A percentile compares a stretch with the other conserved stretches of the same genome.
Evolutionary conservation across 2,113 vertebrate species (phyloP).

Genomic region (Archilochus colubris): DNA sequence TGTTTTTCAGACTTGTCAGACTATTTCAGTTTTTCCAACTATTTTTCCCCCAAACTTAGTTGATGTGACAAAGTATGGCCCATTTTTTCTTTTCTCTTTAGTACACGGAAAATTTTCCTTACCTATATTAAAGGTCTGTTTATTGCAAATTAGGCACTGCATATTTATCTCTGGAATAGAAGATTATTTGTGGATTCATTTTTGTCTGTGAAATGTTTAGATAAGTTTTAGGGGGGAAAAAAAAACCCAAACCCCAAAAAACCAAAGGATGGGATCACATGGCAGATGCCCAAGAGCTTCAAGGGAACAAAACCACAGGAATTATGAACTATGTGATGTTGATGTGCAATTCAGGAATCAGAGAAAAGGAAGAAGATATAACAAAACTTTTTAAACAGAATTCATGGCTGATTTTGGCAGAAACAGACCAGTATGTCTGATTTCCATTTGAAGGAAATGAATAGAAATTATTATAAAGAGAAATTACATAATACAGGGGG

Average conservation of each 20-base stretch:
- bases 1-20: constrained; percentile 2
- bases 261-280: neutral
- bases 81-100: neutral
- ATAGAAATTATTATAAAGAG: neutral
- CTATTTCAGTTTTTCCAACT: neutral
- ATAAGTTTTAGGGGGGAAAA: neutral
- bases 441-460: neutral
- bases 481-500: neutral
- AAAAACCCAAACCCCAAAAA: neutral
- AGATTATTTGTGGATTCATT: neutral
- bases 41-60: neutral
- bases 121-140: neutral
- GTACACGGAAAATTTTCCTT: constrained; percentile 9
- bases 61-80: neutral
- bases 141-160: neutral
- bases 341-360: neutral
- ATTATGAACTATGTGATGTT: neutral
- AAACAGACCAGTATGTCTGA: neutral
- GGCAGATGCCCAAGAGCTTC: neutral
- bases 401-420: neutral
- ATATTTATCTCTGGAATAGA: neutral
- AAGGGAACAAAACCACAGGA: neutral
- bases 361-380: neutral
- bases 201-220: neutral
- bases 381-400: neutral